Conservation (phyloP, 2,113 vertebrate genomes). For the Hemibagrus wyckioides region DNA sequence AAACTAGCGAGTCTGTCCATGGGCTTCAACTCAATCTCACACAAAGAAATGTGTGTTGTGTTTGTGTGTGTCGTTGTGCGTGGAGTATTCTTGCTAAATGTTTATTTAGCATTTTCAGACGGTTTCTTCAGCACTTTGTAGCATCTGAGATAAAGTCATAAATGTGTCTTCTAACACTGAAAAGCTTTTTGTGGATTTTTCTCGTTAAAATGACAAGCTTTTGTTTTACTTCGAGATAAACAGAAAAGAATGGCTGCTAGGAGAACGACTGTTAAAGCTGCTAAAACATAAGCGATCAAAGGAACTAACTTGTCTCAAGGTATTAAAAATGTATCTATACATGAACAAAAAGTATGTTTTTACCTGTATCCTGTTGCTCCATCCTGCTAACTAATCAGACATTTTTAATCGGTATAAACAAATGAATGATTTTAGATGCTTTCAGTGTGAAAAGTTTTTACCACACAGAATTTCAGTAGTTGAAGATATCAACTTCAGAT, state of each 20-base stretch:
- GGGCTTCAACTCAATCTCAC: not conserved
- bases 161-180: no score
- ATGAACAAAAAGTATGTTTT: not conserved
- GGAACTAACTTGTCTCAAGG: not conserved
- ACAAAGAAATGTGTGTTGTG: not conserved
- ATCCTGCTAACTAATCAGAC: no score
- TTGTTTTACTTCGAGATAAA: not conserved
- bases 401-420: no score
- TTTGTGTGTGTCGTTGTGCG: not conserved
- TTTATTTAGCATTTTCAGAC: not conserved
- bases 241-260: not conserved
- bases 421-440: no score
- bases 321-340: not conserved
- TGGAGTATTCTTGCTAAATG: not conserved
- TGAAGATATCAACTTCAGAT: no score
- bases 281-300: not conserved
- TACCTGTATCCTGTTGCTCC: no score
- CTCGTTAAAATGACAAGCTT: not conserved
- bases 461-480: no score
- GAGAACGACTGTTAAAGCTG: not conserved
- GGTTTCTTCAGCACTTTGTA: no score
- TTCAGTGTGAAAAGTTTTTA: no score
- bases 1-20: no score
- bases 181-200: no score
- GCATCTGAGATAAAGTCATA: no score